A percentile compares a stretch with the other conserved stretches of the same genome.
Evolutionary conservation across 2,888 invertebrate species (phyloP).

Genomic region (Plebejus anna): DNA sequence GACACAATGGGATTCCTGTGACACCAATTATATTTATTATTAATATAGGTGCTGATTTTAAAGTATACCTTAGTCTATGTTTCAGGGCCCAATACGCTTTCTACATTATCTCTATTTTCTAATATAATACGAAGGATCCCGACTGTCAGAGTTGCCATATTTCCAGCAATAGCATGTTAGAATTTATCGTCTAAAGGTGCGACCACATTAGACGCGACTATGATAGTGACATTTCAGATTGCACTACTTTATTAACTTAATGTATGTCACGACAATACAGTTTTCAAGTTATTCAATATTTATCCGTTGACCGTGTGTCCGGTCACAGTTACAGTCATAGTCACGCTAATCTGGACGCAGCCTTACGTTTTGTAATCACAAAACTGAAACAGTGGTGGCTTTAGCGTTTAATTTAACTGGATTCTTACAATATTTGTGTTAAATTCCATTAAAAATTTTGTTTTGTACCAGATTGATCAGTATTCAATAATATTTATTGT

Average conservation of each 20-base stretch:
- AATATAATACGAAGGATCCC: neutral
- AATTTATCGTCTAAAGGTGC: neutral
- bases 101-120: conserved; percentile 19
- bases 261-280: neutral
- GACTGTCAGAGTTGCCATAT: conserved; percentile 18
- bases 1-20: conserved; percentile 31
- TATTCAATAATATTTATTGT: conserved; percentile 23
- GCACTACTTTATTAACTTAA: no score
- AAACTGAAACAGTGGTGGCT: neutral
- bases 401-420: neutral
- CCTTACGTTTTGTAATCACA: conserved; percentile 13
- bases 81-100: conserved; percentile 29
- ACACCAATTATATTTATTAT: conserved; percentile 31
- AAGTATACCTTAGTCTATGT: conserved; percentile 28
- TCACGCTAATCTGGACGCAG: neutral
- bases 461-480: neutral
- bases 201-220: neutral
- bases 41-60: conserved; percentile 36
- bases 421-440: conserved; percentile 9
- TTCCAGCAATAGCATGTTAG: conserved; percentile 16
- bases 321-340: neutral
- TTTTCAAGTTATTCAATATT: neutral
- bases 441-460: neutral
- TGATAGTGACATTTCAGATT: neutral
- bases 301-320: neutral